Evolutionary conservation across 2,113 vertebrate species (phyloP), one percentile per base, ranked within the genome.

Genomic region (Cyanoramphus novaezelandiae): DNA sequence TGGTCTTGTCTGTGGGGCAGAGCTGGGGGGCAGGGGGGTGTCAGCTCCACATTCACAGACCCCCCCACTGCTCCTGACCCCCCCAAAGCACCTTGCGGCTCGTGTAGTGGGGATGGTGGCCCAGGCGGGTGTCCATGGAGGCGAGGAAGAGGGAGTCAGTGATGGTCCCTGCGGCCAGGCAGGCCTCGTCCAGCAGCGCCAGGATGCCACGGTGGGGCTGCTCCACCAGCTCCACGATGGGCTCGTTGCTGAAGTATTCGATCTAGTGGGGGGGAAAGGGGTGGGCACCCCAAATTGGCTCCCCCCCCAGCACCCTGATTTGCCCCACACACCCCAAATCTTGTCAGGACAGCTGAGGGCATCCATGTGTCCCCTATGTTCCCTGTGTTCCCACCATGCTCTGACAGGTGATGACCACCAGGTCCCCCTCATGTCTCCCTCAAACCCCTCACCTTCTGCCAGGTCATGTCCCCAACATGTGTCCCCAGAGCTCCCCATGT

Each of bases 181-280:
- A 99, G 7, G 99, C 99, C 69, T 99, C 99, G 0, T 99, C 99
- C 96, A 99, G 92, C 75, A 99, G 97, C 1, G 99, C 98, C 92
- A 99, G 98, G 95, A 99, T 97, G 27, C 99, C 99, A 11, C 98
- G 98, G 94, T 99, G 99, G 0, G 98, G 97, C 95, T 98, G 98
- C 92, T 99, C 99, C 95, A 99, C 99, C 17, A 99, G 98, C 37
- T 99, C 99, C 53, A 99, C 99, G 0, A 99, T 99, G 97, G 99
- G 98, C 95, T 99, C 98, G 33, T 99, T 99, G 97, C 99, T 99
- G 92, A 99, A 99, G 97, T 99, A 99, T 9, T 99, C 98, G 0
- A 99, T 98, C 99, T 99, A 97, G 5, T n/a, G 5, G 47, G 3
- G 3, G 27, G 20, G 2, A 9, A 95, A 3, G 7, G 17, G 27